Conservation (phyloP, 2,888 invertebrate species). For the Chelonus formosanus region DNA sequence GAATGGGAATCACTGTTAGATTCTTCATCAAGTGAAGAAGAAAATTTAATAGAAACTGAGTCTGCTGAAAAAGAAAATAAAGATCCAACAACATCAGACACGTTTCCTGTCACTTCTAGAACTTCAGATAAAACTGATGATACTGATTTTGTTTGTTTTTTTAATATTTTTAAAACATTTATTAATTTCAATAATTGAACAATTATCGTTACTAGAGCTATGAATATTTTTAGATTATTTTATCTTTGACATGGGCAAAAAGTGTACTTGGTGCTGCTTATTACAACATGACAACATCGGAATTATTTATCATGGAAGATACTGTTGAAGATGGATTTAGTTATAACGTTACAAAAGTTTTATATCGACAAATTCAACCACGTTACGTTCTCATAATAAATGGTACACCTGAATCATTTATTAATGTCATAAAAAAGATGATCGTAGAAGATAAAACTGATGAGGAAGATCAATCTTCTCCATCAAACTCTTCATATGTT, state of each 20-base stretch:
- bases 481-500: slow-evolving; percentile 48
- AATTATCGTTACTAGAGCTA: not conserved
- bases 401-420: slow-evolving; percentile 68
- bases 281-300: slow-evolving; percentile 73
- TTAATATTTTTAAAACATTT: not conserved
- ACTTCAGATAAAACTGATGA: not conserved
- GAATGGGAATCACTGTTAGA: slow-evolving; percentile 48
- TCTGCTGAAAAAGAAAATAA: too few species aligned
- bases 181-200: slow-evolving; percentile 18
- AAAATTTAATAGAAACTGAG: not conserved
- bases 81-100: too few species aligned
- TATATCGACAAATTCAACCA: slow-evolving; percentile 72
- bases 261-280: slow-evolving; percentile 79
- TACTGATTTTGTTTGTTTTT: not conserved
- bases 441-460: slow-evolving; percentile 51
- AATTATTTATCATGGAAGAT: slow-evolving; percentile 76
- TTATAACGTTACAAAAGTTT: slow-evolving; percentile 69
- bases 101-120: too few species aligned
- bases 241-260: slow-evolving; percentile 73
- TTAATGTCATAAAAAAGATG: slow-evolving; percentile 65
- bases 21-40: slow-evolving; percentile 40
- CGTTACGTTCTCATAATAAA: slow-evolving; percentile 69
- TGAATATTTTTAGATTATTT: slow-evolving; percentile 66
- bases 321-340: slow-evolving; percentile 73
- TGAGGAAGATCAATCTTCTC: slow-evolving; percentile 44